Conservation (phyloP, 2,113 vertebrate genomes). For the Haliaeetus leucogaster region DNA sequence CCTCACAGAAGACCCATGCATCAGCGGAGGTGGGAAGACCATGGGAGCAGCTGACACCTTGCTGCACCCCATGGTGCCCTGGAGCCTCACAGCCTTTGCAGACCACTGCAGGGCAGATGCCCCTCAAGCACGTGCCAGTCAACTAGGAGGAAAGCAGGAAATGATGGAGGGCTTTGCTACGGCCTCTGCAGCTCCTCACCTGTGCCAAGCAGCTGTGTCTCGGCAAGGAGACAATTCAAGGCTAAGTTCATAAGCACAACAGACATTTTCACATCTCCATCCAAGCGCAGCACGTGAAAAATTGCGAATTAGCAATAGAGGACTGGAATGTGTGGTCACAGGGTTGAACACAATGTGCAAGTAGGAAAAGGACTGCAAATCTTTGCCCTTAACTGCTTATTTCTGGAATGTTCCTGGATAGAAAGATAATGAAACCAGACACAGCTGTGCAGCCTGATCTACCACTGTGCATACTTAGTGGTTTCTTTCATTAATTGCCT, state of each 20-base stretch:
- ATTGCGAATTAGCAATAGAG: not conserved
- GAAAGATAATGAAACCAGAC: not conserved
- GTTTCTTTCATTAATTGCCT: constrained; percentile 6
- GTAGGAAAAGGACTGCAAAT: not conserved
- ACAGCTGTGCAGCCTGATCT: not conserved
- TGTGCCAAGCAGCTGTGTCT: not conserved
- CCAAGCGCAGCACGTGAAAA: not conserved
- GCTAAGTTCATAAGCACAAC: not conserved
- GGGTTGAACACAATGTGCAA: not conserved
- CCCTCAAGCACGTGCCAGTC: fast-evolving
- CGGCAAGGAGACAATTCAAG: not conserved
- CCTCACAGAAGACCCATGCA: not conserved
- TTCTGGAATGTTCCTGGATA: constrained; percentile 13
- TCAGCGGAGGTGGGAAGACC: not conserved
- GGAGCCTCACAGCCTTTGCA: not conserved
- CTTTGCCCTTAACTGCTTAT: not conserved
- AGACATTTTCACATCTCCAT: not conserved
- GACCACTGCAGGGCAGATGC: not conserved
- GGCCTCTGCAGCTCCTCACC: not conserved
- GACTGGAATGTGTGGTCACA: not conserved
- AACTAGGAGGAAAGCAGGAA: not conserved
- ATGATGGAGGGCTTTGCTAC: not conserved
- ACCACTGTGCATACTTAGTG: not conserved
- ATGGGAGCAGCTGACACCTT: not conserved
- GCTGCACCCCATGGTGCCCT: not conserved